Conservation (phyloP, 2,113 vertebrate species). For the Etheostoma cragini region DNA sequence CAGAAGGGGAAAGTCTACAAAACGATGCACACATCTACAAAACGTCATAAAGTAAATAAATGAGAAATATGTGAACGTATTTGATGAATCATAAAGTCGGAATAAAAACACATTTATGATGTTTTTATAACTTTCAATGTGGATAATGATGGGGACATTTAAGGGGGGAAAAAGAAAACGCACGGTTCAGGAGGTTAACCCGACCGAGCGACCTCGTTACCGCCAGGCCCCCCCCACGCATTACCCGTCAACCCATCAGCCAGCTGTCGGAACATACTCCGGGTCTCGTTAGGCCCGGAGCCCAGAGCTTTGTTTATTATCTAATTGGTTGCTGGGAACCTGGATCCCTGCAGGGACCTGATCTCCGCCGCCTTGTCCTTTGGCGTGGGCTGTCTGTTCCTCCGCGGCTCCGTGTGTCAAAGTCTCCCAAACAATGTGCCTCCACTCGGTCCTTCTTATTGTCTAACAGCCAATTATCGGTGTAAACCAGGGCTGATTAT, state of each 20-base stretch:
- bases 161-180: neutral
- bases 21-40: neutral
- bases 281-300: slow-evolving; percentile 57
- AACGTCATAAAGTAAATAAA: neutral
- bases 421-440: slow-evolving; percentile 71
- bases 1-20: neutral
- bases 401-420: slow-evolving; percentile 47
- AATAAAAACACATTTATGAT: neutral
- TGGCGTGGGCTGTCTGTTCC: slow-evolving; percentile 54
- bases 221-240: slow-evolving; percentile 36
- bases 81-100: neutral
- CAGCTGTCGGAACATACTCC: slow-evolving; percentile 47
- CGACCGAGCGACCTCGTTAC: slow-evolving; percentile 57
- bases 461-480: slow-evolving; percentile 74
- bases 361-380: slow-evolving; percentile 49
- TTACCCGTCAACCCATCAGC: slow-evolving; percentile 49
- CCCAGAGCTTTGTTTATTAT: slow-evolving; percentile 55
- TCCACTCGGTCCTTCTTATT: slow-evolving; percentile 49
- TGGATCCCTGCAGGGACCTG: slow-evolving; percentile 53
- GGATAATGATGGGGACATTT: neutral
- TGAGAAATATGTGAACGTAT: neutral
- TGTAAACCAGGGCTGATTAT: slow-evolving; percentile 62
- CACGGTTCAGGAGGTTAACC: slow-evolving; percentile 51
- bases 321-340: slow-evolving; percentile 64
- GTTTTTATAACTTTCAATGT: slow-evolving; percentile 4